phyloP scores from a whole-genome alignment of 2,113 vertebrate species.

The Actenoides hombroni region DNA sequence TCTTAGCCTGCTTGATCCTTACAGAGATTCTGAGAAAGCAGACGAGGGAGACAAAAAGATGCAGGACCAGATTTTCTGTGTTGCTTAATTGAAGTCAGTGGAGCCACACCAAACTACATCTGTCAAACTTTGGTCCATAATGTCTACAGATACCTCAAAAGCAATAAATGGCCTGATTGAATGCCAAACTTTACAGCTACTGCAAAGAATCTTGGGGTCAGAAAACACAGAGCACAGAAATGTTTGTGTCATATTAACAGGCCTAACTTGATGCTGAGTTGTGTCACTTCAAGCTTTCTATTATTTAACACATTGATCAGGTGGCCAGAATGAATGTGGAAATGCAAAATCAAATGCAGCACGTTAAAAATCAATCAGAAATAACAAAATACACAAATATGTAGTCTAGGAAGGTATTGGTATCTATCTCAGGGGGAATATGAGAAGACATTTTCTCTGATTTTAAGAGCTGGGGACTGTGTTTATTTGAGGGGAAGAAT shows the following conservation, averaged over 20 bases:
- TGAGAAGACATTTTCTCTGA: background rate
- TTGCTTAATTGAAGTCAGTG: background rate
- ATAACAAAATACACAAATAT: background rate
- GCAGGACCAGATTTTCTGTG: background rate
- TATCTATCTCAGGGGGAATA: background rate
- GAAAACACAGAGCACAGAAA: background rate
- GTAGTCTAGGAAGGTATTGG: background rate
- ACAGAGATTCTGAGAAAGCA: background rate
- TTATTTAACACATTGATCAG: background rate
- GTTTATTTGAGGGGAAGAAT: constrained; percentile 12
- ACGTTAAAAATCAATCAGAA: background rate
- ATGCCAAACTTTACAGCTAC: background rate
- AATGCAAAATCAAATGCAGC: background rate
- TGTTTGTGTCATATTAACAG: background rate
- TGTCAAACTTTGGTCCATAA: background rate
- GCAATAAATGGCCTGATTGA: background rate
- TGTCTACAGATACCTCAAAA: background rate
- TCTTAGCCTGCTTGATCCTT: background rate
- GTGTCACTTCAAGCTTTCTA: background rate
- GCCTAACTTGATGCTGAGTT: background rate
- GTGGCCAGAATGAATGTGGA: background rate
- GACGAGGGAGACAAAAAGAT: background rate
- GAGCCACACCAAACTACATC: background rate
- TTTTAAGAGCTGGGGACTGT: constrained; percentile 17
- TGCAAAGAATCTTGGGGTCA: background rate